Evolutionary conservation across 2,888 invertebrate genomes (phyloP).

Genomic region (Charanyca ferruginea): DNA sequence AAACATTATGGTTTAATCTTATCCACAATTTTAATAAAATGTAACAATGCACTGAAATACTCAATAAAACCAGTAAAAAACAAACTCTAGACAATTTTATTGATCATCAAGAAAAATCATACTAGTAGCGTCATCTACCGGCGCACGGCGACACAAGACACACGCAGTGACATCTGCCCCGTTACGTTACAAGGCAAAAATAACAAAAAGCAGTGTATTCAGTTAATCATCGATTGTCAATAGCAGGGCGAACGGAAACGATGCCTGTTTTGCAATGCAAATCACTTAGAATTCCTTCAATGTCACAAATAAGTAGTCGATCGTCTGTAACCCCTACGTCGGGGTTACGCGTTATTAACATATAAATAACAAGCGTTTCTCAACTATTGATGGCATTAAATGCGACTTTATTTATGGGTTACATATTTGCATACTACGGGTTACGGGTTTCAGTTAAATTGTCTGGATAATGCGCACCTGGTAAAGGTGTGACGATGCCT

Average conservation of each 20-base stretch:
- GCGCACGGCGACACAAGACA: slow-evolving; percentile 11
- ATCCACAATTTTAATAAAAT: not conserved
- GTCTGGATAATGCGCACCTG: slow-evolving; percentile 66
- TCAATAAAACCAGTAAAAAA: not conserved
- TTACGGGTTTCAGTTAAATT: slow-evolving; percentile 62
- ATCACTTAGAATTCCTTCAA: slow-evolving; percentile 83
- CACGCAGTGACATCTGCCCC: slow-evolving; percentile 74
- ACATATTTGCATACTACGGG: slow-evolving; percentile 68
- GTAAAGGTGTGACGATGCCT: slow-evolving; percentile 62
- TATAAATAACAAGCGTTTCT: slow-evolving; percentile 89
- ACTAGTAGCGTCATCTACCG: slow-evolving; percentile 68
- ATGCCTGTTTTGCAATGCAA: slow-evolving; percentile 85
- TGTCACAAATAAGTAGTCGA: slow-evolving; percentile 78
- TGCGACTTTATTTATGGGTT: slow-evolving; percentile 72
- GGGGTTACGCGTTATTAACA: slow-evolving; percentile 83
- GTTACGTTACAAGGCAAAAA: slow-evolving; percentile 74
- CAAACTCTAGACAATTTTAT: slow-evolving; percentile 9
- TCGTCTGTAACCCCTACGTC: slow-evolving; percentile 70
- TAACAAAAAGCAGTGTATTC: slow-evolving; percentile 74
- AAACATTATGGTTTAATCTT: not conserved
- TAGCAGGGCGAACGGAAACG: slow-evolving; percentile 78
- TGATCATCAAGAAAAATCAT: slow-evolving; percentile 38
- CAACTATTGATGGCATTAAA: slow-evolving; percentile 84
- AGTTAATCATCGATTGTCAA: slow-evolving; percentile 85
- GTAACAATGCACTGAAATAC: not conserved